Evolutionary conservation across 2,797 vertebrate species (phyloP).

Genomic region (Poeciliopsis infans): DNA sequence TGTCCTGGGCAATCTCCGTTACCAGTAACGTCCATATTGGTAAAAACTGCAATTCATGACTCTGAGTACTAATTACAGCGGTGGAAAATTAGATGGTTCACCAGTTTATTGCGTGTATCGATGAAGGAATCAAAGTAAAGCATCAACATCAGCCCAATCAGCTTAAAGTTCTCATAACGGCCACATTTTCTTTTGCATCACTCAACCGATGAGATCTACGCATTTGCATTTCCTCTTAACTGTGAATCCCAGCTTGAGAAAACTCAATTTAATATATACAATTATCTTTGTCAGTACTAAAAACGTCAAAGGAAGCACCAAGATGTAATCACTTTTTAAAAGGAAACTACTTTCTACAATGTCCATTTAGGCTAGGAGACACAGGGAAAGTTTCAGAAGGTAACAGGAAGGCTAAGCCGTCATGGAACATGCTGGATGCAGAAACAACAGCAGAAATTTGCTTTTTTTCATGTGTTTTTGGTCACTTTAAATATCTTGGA

Average conservation of each 20-base stretch:
- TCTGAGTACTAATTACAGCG: not conserved
- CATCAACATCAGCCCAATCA: not conserved
- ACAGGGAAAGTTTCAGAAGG: not conserved
- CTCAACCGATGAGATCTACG: not conserved
- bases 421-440: not conserved
- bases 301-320: not conserved
- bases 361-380: not conserved
- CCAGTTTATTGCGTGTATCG: not conserved
- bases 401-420: not conserved
- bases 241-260: not conserved
- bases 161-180: not conserved
- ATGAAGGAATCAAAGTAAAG: not conserved
- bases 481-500: not conserved
- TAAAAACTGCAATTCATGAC: not conserved
- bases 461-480: not conserved
- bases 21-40: not conserved
- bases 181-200: not conserved
- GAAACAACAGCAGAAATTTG: not conserved
- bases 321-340: not conserved
- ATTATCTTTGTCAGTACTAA: not conserved
- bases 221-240: not conserved
- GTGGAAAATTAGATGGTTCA: not conserved
- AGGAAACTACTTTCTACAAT: not conserved
- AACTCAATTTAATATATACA: not conserved
- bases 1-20: not conserved